Evolutionary conservation across 1,140 invertebrate genomes (phyloP), one percentile per base, ranked within the genome.

Genomic region (Oppia nitens): DNA sequence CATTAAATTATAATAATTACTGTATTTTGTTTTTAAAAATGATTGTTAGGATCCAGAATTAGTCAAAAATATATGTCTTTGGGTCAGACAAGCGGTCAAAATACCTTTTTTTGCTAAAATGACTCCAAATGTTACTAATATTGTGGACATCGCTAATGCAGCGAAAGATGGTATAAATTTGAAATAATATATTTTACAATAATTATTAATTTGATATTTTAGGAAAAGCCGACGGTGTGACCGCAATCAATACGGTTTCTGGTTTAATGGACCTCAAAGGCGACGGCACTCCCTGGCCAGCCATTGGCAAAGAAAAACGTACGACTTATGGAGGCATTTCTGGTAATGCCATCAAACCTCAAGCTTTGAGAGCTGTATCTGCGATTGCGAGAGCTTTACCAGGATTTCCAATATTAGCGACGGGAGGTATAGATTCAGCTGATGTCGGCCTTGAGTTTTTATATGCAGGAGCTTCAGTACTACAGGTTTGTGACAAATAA

Each of bases 51-150:
- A 87, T 69, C 68, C 65, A 51, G 50, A 80, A 75, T 82, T 94
- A 50, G 93, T 98, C 0, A 76, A 81, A 58, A 81, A 87, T 60
- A 98, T 98, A 68, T 87, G 90, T 3, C 72, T 76, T 55, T 98
- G 93, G 93, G 87, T 98, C 2, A 75, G 81, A 60, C 75, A 74
- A 28, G 81, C 83, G 0, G 81, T 91, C 1, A 86, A 84, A 66
- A 91, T 98, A 65, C 95, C 95, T n/a, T 86, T 98, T 73, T 98
- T 98, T 74, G 81, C 94, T 2, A 98, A 98, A 74, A 69, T 98
- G 50, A 98, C 95, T 0, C 95, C 95, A 0, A 98, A 98, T 70
- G 92, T 98, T 0, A 98, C 94, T 0, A 83, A 95, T 63, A 90
- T 98, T 49, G 81, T 85, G 0, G 72, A 73, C 4, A 92, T 98